A percentile compares a stretch with the other conserved stretches of the same genome.
Evolutionary conservation across 2,113 vertebrate species (phyloP).

Genomic region (Hucho hucho): DNA sequence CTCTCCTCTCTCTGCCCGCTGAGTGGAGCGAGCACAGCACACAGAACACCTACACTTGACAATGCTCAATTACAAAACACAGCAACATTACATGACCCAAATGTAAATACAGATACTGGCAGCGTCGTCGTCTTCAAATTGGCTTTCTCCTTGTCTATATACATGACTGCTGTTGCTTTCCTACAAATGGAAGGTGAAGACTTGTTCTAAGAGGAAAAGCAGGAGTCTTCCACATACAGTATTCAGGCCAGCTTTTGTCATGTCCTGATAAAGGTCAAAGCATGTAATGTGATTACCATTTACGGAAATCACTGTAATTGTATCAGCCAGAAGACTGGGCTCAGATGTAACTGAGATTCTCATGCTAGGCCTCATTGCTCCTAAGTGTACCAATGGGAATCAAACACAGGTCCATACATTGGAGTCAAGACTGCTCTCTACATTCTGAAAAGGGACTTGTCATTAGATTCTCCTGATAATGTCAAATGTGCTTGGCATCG

Average conservation of each 20-base stretch:
- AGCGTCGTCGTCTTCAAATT: not conserved
- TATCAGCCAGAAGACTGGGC: too few species aligned
- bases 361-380: too few species aligned
- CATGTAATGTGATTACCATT: too few species aligned
- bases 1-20: conserved; percentile 37
- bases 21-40: conserved; percentile 24
- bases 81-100: conserved; percentile 48
- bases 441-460: too few species aligned
- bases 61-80: conserved; percentile 61
- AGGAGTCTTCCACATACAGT: not conserved
- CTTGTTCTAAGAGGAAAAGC: not conserved
- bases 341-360: too few species aligned
- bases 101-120: conserved; percentile 28
- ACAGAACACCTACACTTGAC: conserved; percentile 65
- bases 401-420: too few species aligned
- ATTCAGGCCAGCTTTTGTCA: not conserved
- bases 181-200: too few species aligned
- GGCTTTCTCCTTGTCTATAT: not conserved
- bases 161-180: not conserved
- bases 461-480: not conserved
- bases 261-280: too few species aligned
- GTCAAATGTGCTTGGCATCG: not conserved
- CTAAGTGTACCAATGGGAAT: too few species aligned
- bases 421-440: too few species aligned
- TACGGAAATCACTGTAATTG: too few species aligned